A percentile compares a stretch with the other conserved stretches of the same genome.
phyloP scores from a whole-genome alignment of 2,888 invertebrate species.

The Oeneis ivallda region DNA sequence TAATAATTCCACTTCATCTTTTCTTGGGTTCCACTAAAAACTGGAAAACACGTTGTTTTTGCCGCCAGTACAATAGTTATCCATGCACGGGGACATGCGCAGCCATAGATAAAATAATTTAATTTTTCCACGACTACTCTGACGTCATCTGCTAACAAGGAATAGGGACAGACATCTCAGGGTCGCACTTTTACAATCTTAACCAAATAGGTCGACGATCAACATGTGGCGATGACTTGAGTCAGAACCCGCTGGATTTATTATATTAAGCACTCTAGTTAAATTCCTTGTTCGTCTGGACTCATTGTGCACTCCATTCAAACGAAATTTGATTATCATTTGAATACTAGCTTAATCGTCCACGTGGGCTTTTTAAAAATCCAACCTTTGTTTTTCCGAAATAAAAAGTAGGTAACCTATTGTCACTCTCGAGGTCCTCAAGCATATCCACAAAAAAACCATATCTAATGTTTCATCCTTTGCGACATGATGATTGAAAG shows the following conservation, averaged over 20 bases:
- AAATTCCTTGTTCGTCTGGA: no score
- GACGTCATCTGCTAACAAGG: conserved; percentile 30
- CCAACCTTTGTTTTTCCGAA: no score
- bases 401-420: no score
- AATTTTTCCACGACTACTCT: conserved; percentile 30
- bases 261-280: not conserved
- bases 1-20: not conserved
- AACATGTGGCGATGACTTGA: conserved; percentile 24
- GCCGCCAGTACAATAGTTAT: conserved; percentile 27
- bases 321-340: no score
- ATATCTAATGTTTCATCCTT: no score
- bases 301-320: no score
- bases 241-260: not conserved
- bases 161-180: conserved; percentile 24
- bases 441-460: no score
- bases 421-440: no score
- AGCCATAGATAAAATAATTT: conserved; percentile 27
- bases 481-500: no score
- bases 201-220: conserved; percentile 30
- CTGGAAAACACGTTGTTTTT: not conserved
- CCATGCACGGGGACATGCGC: conserved; percentile 22
- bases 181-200: conserved; percentile 27
- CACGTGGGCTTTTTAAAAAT: no score
- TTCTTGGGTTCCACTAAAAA: not conserved
- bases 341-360: no score